Evolutionary conservation across 2,888 invertebrate genomes (phyloP), one percentile per base, ranked within the genome.

Genomic region (Octodonta nipae): DNA sequence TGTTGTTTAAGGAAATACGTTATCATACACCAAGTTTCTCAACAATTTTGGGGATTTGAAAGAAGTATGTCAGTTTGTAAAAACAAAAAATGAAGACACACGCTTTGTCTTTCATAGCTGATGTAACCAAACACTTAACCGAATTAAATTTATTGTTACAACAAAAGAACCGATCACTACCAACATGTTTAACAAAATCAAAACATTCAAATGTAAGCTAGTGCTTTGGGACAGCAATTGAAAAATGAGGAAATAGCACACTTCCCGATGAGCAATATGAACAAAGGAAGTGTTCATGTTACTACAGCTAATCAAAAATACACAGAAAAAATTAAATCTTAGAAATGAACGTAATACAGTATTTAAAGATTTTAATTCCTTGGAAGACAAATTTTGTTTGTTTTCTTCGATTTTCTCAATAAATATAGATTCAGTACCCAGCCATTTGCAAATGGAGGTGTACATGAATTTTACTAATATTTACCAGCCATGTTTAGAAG

Each of bases 371-470:
- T 27, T 27, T 27, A 27, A 27, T 6, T 27, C 12, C 4, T 27
- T 11, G 27, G 12, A 14, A 11, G 12, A 27, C 27, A 27, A 15
- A 15, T 16, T 28, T 28, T 28, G 8, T 28, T 28, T 15, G 15
- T n/a, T 28, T 28, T 28, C 15, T 28, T 28, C 16, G 28, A 28
- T 10, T 28, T 28, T 13, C 15, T 28, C 28, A 15, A 28, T 16
- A 28, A 15, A 27, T 13, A 14, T 12, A 12, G 14, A 27, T 4
- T 27, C 13, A 27, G 14, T 27, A 14, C 13, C 27, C 8, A 24
- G n/a, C n/a, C n/a, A n/a, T n/a, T n/a, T n/a, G n/a, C n/a, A n/a
- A n/a, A n/a, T n/a, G n/a, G n/a, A n/a, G n/a, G n/a, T n/a, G n/a
- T n/a, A n/a, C n/a, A n/a, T n/a, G n/a, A n/a, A 10, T 10, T 4